Conservation (phyloP, 2,888 invertebrate species). For the Drosophila aldrichi region DNA sequence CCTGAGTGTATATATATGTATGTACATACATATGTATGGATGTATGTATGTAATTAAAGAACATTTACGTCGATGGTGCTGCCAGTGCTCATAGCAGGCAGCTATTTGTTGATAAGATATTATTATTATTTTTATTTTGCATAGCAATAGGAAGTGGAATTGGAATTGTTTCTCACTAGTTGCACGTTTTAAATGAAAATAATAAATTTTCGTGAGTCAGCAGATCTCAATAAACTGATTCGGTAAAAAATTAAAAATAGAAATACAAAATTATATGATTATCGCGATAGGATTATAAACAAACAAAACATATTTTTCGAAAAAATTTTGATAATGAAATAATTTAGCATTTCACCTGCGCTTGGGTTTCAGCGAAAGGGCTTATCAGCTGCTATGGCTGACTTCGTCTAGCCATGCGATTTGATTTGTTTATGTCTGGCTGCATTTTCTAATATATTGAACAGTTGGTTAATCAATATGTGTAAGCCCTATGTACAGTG, state of each 20-base stretch:
- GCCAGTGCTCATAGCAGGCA: constrained; percentile 3
- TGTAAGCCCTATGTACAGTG: constrained; percentile 12
- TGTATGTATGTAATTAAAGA: not conserved
- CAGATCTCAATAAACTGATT: not conserved
- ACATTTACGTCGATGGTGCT: not conserved
- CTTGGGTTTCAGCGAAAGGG: not conserved
- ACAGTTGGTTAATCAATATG: constrained; percentile 21
- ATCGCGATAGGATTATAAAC: not conserved
- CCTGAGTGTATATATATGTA: too few relatives aligned
- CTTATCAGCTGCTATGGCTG: constrained; percentile 22
- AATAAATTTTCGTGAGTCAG: not conserved
- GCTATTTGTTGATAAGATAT: constrained; percentile 6
- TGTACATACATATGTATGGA: too few relatives aligned
- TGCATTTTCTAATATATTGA: constrained; percentile 26
- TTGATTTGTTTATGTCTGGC: constrained; percentile 27
- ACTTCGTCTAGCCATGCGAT: constrained; percentile 8
- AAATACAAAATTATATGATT: not conserved
- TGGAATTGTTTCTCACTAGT: not conserved
- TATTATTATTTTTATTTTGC: not conserved
- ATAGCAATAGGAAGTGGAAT: not conserved
- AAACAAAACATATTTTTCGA: not conserved
- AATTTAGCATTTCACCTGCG: not conserved
- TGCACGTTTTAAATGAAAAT: not conserved
- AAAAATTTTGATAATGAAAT: not conserved
- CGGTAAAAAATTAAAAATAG: not conserved